phyloP scores from a whole-genome alignment of 2,113 vertebrate genomes.

The Oophaga pumilio region DNA sequence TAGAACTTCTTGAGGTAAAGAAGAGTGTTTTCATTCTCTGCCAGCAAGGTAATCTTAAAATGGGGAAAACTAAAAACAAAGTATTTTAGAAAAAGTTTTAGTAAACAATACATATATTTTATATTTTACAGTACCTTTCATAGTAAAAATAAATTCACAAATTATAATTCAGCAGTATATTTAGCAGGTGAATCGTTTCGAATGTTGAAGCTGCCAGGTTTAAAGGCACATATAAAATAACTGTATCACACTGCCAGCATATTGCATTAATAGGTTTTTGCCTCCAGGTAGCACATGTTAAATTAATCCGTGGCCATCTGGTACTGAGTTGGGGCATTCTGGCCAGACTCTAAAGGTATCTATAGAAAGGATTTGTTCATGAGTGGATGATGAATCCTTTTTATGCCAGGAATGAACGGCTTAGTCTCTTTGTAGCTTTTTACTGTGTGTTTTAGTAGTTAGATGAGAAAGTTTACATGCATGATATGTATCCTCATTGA shows the following conservation, averaged over 20 bases:
- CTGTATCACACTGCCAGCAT: neutral
- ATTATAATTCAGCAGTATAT: too few relatives aligned
- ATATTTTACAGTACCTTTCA: too few relatives aligned
- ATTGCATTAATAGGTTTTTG: neutral
- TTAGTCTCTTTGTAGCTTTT: neutral
- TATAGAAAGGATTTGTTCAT: neutral
- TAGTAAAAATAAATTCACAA: too few relatives aligned
- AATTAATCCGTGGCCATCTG: neutral
- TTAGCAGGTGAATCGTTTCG: too few relatives aligned
- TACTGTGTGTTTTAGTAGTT: neutral
- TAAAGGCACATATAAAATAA: neutral
- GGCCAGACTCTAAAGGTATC: conserved; percentile 1
- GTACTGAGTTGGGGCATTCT: neutral
- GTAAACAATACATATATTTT: too few relatives aligned
- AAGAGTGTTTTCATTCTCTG: too few relatives aligned
- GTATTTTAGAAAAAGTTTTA: too few relatives aligned
- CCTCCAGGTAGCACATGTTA: neutral
- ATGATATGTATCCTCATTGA: conserved; percentile 1
- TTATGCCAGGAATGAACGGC: neutral
- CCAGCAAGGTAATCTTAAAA: too few relatives aligned
- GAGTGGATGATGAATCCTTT: neutral
- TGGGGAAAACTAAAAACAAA: too few relatives aligned
- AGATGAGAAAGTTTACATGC: neutral
- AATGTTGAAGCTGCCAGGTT: neutral
- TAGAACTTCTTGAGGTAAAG: too few relatives aligned